A percentile compares a stretch with the other conserved stretches of the same genome.
Conservation (phyloP, 2,888 invertebrate genomes). For the Cataglyphis cursor region DNA sequence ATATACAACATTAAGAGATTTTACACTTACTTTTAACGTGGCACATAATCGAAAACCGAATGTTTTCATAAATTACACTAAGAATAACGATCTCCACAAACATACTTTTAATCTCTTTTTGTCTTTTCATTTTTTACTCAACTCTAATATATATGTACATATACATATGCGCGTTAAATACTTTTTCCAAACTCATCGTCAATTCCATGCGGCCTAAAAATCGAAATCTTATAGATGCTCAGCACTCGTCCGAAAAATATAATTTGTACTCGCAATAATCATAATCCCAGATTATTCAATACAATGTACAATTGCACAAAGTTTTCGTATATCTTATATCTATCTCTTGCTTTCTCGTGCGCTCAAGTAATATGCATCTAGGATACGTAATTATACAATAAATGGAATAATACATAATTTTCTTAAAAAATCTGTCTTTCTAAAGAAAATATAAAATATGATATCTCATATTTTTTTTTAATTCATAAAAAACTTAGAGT, state of each 20-base stretch:
- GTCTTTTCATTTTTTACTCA: not conserved
- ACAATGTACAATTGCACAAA: not conserved
- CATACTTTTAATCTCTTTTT: slow-evolving; percentile 29
- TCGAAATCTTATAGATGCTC: not conserved
- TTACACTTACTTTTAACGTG: slow-evolving; percentile 34
- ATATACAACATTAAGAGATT: slow-evolving; percentile 34
- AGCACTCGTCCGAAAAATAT: not conserved
- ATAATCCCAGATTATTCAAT: not conserved
- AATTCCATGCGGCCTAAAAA: not conserved
- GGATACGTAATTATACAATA: not conserved
- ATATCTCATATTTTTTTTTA: not conserved
- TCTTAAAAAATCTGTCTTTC: not conserved
- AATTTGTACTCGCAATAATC: not conserved
- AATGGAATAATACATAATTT: slow-evolving; percentile 11
- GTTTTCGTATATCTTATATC: not conserved
- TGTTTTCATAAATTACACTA: slow-evolving; percentile 29
- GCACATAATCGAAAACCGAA: slow-evolving; percentile 27
- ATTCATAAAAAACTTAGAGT: not conserved
- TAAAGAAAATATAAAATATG: not conserved
- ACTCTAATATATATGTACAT: not conserved
- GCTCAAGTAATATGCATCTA: not conserved
- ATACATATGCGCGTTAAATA: not conserved
- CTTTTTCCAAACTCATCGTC: not conserved
- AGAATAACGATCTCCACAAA: not conserved
- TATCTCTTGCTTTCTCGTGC: not conserved